Conservation (phyloP, 2,797 vertebrate species). For the Crocidura indochinensis region DNA sequence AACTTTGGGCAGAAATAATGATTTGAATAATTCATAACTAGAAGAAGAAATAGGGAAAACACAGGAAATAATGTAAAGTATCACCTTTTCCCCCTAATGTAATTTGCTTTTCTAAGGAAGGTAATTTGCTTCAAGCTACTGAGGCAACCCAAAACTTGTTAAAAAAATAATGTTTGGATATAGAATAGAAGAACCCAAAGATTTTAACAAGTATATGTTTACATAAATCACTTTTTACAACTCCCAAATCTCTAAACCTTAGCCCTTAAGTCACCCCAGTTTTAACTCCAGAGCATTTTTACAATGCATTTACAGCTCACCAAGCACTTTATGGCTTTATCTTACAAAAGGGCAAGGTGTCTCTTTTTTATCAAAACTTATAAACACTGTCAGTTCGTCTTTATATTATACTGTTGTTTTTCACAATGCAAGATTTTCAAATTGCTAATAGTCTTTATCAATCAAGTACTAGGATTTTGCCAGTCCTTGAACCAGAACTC, state of each 20-base stretch:
- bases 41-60: neutral
- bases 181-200: conserved; percentile 10
- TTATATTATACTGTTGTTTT: conserved; percentile 45
- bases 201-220: conserved; percentile 23
- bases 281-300: conserved; percentile 7
- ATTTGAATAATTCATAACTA: conserved; percentile 36
- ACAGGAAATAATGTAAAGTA: neutral
- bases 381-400: neutral
- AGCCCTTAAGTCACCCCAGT: neutral
- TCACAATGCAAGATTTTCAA: conserved; percentile 39
- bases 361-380: neutral
- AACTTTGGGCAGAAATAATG: conserved; percentile 2
- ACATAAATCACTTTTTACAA: conserved; percentile 26
- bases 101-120: neutral
- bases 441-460: conserved; percentile 1
- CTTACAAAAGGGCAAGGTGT: neutral
- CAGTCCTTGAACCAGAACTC: neutral
- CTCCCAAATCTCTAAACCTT: conserved; percentile 9
- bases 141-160: conserved; percentile 22
- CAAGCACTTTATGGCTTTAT: conserved; percentile 5
- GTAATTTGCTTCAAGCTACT: neutral
- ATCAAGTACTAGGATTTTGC: conserved; percentile 7
- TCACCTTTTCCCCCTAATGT: neutral
- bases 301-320: conserved; percentile 51
- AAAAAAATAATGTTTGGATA: conserved; percentile 15